A percentile compares a stretch with the other conserved stretches of the same genome.
Evolutionary conservation across 1,140 invertebrate species (phyloP).

Genomic region (Zaprionus nigranus): DNA sequence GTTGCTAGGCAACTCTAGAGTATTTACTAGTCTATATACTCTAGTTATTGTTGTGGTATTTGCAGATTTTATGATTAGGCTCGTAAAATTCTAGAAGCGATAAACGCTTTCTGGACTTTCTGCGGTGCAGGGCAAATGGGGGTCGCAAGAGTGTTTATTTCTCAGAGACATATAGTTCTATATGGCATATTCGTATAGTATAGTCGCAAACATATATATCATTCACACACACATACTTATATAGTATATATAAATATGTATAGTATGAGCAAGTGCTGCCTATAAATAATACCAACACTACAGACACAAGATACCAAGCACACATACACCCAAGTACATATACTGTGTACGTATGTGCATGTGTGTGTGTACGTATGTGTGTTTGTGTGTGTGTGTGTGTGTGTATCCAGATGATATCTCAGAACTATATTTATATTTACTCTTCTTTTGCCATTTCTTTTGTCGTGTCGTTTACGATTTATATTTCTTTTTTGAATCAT

Average conservation of each 20-base stretch:
- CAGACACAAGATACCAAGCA: conserved; percentile 22
- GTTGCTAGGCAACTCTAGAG: not conserved
- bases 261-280: conserved; percentile 60
- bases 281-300: conserved; percentile 71
- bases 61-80: conserved; percentile 61
- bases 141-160: conserved; percentile 12
- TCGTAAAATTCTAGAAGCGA: conserved; percentile 66
- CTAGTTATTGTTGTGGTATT: conserved; percentile 34
- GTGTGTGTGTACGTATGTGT: not conserved
- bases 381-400: not conserved
- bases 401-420: conserved; percentile 30
- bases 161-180: conserved; percentile 2
- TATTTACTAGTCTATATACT: not conserved
- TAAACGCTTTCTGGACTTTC: conserved; percentile 48
- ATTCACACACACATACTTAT: not conserved
- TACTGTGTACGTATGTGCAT: conserved; percentile 12
- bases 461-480: conserved; percentile 29
- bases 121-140: conserved; percentile 30
- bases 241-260: not conserved
- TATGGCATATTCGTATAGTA: conserved; percentile 34
- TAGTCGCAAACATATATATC: conserved; percentile 30
- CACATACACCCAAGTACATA: conserved; percentile 7
- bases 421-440: conserved; percentile 61
- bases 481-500: conserved; percentile 2
- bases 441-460: conserved; percentile 50